A percentile compares a stretch with the other conserved stretches of the same genome.
Evolutionary conservation across 2,888 invertebrate genomes (phyloP).

Genomic region (Drosophila buzzatii): DNA sequence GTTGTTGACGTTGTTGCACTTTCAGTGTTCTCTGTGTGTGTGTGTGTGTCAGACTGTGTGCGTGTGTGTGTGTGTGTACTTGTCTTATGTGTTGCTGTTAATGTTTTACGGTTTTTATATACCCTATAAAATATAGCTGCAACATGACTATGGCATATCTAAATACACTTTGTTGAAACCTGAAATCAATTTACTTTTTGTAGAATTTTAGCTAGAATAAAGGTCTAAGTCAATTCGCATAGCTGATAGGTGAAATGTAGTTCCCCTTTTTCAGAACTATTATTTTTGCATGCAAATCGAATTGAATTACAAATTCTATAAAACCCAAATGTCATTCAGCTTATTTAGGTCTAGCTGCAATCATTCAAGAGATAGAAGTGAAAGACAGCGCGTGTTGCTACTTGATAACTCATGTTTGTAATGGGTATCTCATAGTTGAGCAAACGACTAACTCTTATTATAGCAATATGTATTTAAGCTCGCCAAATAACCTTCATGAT

Average conservation of each 20-base stretch:
- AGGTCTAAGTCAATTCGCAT: not conserved
- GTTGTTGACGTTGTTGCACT: conserved; percentile 60
- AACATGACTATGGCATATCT: not conserved
- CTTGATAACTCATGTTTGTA: not conserved
- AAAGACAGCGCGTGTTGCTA: not conserved
- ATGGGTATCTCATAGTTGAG: not conserved
- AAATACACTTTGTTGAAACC: not conserved
- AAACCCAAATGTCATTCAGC: not conserved
- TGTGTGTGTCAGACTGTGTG: not conserved
- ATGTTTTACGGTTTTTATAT: conserved; percentile 24
- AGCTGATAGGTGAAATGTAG: not conserved
- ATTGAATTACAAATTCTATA: no score
- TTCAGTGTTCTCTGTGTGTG: conserved; percentile 56
- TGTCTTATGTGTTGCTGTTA: conserved; percentile 16
- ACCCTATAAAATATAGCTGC: conserved; percentile 19
- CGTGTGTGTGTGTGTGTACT: conserved; percentile 10
- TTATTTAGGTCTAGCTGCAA: not conserved
- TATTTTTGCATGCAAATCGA: no score
- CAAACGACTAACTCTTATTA: not conserved
- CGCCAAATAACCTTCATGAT: not conserved
- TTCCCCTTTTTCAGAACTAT: no score
- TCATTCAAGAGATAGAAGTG: not conserved
- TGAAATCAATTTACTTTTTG: not conserved
- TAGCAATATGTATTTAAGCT: not conserved
- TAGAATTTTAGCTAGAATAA: no score